Evolutionary conservation across 1,140 invertebrate genomes (phyloP).

Genomic region (Zaprionus ghesquierei): DNA sequence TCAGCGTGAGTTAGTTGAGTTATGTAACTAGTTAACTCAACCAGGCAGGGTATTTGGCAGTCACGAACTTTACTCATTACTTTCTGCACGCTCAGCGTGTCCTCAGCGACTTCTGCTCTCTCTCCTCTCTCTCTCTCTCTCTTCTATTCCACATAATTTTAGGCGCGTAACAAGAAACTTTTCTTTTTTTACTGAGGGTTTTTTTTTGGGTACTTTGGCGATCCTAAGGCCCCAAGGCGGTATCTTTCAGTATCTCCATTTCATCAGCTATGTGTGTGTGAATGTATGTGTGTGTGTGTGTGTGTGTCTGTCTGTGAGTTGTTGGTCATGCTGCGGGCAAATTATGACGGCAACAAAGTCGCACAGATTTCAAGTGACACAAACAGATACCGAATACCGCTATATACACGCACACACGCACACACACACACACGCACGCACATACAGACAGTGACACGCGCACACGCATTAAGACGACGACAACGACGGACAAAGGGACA

Average conservation of each 20-base stretch:
- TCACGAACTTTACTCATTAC: background rate
- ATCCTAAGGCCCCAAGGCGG: background rate
- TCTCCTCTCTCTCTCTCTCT: background rate
- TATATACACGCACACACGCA: conserved; percentile 22
- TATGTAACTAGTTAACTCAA: too few species aligned
- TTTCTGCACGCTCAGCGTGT: background rate
- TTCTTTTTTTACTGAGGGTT: too few species aligned
- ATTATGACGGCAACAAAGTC: conserved; percentile 24
- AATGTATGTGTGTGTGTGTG: background rate
- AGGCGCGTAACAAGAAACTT: conserved; percentile 27
- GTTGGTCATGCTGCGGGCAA: conserved; percentile 67
- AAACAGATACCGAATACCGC: conserved; percentile 23
- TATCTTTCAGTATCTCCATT: background rate
- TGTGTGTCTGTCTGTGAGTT: conserved; percentile 28
- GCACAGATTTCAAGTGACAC: conserved; percentile 54
- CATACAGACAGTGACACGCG: background rate
- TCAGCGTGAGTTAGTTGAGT: too few species aligned
- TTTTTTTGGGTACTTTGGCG: background rate
- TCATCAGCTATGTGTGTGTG: background rate
- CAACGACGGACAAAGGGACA: background rate
- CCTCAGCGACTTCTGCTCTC: background rate
- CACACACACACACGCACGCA: background rate
- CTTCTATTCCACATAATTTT: conserved; percentile 15
- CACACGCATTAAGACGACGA: background rate
- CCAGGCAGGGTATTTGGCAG: background rate